These are phyloP conservation scores for Serinus canaria DNA, from an alignment of 2,113 vertebrate species.

Conservation along the genomic window DNA sequence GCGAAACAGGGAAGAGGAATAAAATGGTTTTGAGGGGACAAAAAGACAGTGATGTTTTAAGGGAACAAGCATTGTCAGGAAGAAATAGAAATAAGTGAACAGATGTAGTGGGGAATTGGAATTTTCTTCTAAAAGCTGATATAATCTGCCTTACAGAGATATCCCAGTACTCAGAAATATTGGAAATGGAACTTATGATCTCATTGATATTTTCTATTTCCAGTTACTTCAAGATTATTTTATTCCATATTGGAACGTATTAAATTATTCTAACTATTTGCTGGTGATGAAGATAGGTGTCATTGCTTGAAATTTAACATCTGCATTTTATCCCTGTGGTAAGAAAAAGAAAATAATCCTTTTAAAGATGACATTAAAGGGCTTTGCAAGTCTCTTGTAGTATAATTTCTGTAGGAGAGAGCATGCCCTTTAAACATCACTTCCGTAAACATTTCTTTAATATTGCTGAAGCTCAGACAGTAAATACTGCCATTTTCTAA, in stretches of 20 bases:
- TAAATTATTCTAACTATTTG: neutral
- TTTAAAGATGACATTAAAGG: neutral
- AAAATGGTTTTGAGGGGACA: neutral
- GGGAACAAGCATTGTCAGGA: neutral
- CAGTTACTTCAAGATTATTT: neutral
- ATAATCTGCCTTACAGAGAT: neutral
- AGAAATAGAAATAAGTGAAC: neutral
- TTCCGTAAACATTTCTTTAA: neutral
- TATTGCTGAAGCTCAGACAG: neutral
- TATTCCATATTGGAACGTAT: neutral
- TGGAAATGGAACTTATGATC: neutral
- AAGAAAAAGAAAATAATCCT: neutral
- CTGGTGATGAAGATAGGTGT: neutral
- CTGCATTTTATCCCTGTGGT: neutral
- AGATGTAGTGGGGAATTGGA: neutral
- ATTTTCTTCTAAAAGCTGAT: neutral
- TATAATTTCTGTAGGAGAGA: neutral
- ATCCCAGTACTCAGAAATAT: neutral
- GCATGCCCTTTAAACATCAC: neutral
- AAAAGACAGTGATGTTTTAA: neutral
- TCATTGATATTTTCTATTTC: neutral
- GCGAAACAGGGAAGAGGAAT: neutral
- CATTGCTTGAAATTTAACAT: neutral
- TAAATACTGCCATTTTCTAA: neutral
- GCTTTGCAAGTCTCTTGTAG: neutral